Conservation (phyloP, 2,113 vertebrate species). For the Ptyas mucosa region DNA sequence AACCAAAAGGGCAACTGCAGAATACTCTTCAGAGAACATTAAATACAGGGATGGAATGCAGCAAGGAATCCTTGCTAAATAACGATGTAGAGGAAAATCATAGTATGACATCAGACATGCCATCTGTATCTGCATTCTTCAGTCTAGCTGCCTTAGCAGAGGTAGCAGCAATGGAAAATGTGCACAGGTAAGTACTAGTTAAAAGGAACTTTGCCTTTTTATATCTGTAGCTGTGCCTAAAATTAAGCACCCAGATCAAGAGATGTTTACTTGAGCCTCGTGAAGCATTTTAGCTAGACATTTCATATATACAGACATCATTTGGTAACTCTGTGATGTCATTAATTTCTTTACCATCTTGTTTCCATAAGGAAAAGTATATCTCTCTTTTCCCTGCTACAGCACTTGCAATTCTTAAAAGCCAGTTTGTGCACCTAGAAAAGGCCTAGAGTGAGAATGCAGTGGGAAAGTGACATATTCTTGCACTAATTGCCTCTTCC, state of each 20-base stretch:
- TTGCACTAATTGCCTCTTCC: too few species aligned
- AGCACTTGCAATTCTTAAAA: neutral
- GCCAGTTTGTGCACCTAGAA: neutral
- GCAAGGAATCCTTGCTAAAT: conserved; percentile 72
- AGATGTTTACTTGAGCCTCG: neutral
- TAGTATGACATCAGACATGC: conserved; percentile 75
- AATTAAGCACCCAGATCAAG: conserved; percentile 15
- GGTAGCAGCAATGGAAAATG: conserved; percentile 99
- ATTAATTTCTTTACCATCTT: neutral
- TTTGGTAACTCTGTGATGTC: neutral
- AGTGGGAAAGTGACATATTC: neutral
- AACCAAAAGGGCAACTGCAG: conserved; percentile 80
- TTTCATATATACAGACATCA: neutral
- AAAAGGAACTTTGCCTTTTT: neutral
- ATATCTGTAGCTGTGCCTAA: neutral
- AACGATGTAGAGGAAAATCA: conserved; percentile 66
- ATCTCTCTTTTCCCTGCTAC: neutral
- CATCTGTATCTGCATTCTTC: conserved; percentile 85
- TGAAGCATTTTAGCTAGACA: neutral
- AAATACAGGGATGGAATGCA: conserved; percentile 79
- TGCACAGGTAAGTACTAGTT: conserved; percentile 80
- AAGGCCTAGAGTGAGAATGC: neutral
- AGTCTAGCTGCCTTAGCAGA: conserved; percentile 97
- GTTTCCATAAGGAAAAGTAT: neutral
- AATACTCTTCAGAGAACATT: conserved; percentile 68